Evolutionary conservation across 2,888 invertebrate species (phyloP).

Genomic region (Prosapia bicincta): DNA sequence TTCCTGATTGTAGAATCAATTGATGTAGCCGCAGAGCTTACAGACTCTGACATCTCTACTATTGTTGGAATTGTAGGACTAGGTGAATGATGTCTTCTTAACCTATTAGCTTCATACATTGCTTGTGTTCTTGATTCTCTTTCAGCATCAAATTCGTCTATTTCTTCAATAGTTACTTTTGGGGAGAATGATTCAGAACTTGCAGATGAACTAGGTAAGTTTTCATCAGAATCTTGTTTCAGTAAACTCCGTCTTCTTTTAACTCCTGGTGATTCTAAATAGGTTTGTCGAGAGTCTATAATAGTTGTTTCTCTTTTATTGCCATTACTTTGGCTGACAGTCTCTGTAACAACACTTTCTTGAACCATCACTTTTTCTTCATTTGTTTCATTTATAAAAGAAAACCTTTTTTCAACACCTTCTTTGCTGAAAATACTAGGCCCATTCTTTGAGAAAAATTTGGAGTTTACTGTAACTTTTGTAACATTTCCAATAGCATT

Average conservation of each 20-base stretch:
- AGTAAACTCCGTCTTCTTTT: constrained; percentile 16
- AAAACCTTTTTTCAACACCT: constrained; percentile 34
- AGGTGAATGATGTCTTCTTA: constrained; percentile 37
- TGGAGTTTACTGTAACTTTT: constrained; percentile 51
- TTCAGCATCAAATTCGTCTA: constrained; percentile 36
- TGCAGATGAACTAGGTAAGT: background rate
- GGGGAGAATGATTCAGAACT: constrained; percentile 17
- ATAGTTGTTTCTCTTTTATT: constrained; percentile 19
- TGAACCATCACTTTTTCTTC: constrained; percentile 8
- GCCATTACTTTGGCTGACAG: constrained; percentile 7
- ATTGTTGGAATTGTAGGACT: constrained; percentile 41
- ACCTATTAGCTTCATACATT: constrained; percentile 36
- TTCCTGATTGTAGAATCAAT: constrained; percentile 32
- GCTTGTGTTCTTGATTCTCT: constrained; percentile 35
- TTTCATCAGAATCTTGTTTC: constrained; percentile 8
- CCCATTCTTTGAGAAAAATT: constrained; percentile 45
- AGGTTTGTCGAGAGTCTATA: constrained; percentile 17
- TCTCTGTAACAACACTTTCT: background rate
- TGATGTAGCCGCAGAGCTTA: constrained; percentile 27
- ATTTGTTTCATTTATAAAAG: constrained; percentile 1
- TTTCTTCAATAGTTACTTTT: constrained; percentile 37
- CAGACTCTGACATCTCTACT: constrained; percentile 39
- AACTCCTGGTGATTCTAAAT: constrained; percentile 24
- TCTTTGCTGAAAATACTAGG: constrained; percentile 35
- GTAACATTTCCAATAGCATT: constrained; percentile 59